Evolutionary conservation across 1,140 invertebrate genomes (phyloP).

Genomic region (Cylas formicarius): DNA sequence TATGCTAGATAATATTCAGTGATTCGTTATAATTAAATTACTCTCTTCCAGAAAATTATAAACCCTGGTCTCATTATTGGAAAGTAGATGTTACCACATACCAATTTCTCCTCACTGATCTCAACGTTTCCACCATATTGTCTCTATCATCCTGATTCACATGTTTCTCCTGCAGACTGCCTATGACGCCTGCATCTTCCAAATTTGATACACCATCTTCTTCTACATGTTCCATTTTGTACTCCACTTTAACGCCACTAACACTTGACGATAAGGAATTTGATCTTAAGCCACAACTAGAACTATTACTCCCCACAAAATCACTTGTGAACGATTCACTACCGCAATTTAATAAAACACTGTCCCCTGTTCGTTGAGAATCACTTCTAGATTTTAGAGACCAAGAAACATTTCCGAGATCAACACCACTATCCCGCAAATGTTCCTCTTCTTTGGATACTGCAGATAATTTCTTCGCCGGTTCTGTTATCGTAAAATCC

Average conservation of each 20-base stretch:
- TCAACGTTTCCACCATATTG: conserved; percentile 34
- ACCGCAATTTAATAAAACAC: too few species aligned
- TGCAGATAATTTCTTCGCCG: conserved; percentile 11
- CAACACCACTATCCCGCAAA: not conserved
- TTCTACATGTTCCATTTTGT: conserved; percentile 21
- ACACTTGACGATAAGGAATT: too few species aligned
- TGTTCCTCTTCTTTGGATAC: conserved; percentile 16
- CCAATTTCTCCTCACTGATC: conserved; percentile 36
- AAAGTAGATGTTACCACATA: conserved; percentile 23
- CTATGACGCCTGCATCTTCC: conserved; percentile 4
- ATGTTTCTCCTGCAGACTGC: too few species aligned
- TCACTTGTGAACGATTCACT: conserved; percentile 21
- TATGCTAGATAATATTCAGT: not conserved
- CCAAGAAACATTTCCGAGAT: not conserved
- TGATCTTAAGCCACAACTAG: too few species aligned
- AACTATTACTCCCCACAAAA: conserved; percentile 6
- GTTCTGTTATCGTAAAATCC: conserved; percentile 32
- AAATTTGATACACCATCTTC: conserved; percentile 11
- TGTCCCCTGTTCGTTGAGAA: not conserved
- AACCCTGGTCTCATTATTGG: not conserved
- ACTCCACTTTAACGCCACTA: conserved; percentile 16
- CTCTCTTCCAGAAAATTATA: not conserved
- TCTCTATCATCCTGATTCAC: conserved; percentile 24
- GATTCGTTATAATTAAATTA: not conserved
- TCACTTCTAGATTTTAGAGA: not conserved